Evolutionary conservation across 2,888 invertebrate genomes (phyloP), one percentile per base, ranked within the genome.

Genomic region (Xestoiulus laeticollis): DNA sequence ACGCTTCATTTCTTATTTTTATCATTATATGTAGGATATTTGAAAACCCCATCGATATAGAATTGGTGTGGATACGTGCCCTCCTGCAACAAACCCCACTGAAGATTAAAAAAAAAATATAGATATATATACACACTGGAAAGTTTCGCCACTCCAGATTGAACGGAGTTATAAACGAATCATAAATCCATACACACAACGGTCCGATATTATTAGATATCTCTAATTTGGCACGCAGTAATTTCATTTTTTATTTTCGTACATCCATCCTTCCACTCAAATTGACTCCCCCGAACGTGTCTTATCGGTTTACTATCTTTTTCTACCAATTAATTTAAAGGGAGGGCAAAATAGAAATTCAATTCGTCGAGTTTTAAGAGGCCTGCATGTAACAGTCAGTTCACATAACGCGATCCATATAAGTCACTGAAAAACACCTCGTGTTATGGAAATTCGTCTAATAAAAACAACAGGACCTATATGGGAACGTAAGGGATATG

Each of bases 181-280:
- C n/a, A 59, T 59, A 59, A 59, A 59, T 59, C 53, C 53, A 59
- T 59, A 59, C 53, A 6, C 53, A 59, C 19, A 19, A 59, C 53
- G 53, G 53, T 59, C 53, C 53, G n/a, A 59, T n/a, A 59, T 59
- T 59, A 59, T n/a, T 59, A 59, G 53, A 59, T 59, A 59, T 59
- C 19, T n/a, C 53, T n/a, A n/a, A 59, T 59, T 59, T n/a, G n/a
- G 53, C 53, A 59, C 53, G 53, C 53, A n/a, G 53, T 59, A n/a
- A 59, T 59, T 59, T 59, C 53, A 59, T 59, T 59, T 59, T 59
- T 59, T n/a, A 38, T 38, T 19, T n/a, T 59, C 53, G n/a, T 59
- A 59, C n/a, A 59, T 19, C 19, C 53, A 59, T 59, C 53, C 19
- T 59, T 59, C n/a, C 19, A n/a, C n/a, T 6, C 53, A 59, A 59